Conservation (phyloP, 2,113 vertebrate species). For the Sterrhoptilus dennistouni region DNA sequence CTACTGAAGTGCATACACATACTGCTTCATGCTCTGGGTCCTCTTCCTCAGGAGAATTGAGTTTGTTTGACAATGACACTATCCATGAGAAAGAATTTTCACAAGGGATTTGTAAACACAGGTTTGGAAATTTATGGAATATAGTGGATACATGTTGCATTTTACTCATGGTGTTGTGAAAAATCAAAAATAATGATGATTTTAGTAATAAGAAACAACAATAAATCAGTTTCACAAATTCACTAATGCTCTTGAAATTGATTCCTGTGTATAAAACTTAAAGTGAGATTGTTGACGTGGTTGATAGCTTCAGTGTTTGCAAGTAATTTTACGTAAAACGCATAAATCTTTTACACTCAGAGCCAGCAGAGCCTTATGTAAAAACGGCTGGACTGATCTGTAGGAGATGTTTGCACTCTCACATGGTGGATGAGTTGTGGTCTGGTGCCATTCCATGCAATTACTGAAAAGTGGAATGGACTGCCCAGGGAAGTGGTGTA, state of each 20-base stretch:
- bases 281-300: not conserved
- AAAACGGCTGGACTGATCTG: not conserved
- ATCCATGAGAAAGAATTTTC: not conserved
- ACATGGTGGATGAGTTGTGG: not conserved
- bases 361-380: not conserved
- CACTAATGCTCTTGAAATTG: not conserved
- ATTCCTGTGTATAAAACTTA: not conserved
- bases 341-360: not conserved
- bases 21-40: not conserved
- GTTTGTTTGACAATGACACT: not conserved
- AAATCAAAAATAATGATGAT: not conserved
- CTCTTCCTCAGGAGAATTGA: not conserved
- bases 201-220: not conserved
- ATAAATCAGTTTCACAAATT: not conserved
- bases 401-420: not conserved
- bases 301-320: not conserved
- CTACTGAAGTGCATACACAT: not conserved
- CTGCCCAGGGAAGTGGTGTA: not conserved
- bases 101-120: not conserved
- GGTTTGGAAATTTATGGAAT: not conserved
- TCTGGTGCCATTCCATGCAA: not conserved
- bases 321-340: not conserved
- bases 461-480: not conserved
- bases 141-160: not conserved
- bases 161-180: not conserved